Percentiles rank a stretch among this genome's conserved stretches.
Evolutionary conservation across 2,113 vertebrate genomes (phyloP).

Genomic region (Hemiprocne comata): DNA sequence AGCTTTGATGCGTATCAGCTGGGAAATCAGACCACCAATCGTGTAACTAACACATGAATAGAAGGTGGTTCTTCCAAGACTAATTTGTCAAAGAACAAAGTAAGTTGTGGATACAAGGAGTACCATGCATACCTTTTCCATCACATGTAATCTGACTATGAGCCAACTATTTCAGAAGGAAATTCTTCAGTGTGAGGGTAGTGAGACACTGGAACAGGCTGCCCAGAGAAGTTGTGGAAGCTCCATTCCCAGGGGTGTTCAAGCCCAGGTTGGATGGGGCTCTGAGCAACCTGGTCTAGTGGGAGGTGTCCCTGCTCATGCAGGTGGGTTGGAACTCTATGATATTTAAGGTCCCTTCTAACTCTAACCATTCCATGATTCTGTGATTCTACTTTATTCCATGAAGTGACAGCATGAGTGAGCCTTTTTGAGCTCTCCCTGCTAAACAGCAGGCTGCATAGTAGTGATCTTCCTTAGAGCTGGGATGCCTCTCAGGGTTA

Average conservation of each 20-base stretch:
- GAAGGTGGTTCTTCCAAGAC: background rate
- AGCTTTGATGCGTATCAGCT: background rate
- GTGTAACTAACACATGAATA: background rate
- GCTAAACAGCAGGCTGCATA: background rate
- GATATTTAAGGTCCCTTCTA: too few species aligned
- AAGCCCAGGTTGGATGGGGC: too few species aligned
- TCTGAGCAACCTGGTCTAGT: too few species aligned
- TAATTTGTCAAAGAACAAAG: background rate
- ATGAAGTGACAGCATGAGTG: background rate
- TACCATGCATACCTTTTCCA: background rate
- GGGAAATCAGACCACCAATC: background rate
- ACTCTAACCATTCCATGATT: too few species aligned
- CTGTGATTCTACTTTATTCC: background rate
- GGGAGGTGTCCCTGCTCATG: too few species aligned
- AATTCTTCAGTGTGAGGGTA: too few species aligned
- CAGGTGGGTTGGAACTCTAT: too few species aligned
- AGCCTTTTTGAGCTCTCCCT: background rate
- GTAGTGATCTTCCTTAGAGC: background rate
- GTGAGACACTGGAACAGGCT: too few species aligned
- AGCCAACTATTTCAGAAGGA: too few species aligned
- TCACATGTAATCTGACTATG: accelerated
- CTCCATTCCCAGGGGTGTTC: too few species aligned
- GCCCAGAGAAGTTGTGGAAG: too few species aligned
- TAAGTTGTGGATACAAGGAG: background rate
- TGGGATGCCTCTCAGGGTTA: background rate